These are phyloP conservation scores for Sapayoa aenigma DNA, from an alignment of 2,113 vertebrate species.

Conservation along the genomic window DNA sequence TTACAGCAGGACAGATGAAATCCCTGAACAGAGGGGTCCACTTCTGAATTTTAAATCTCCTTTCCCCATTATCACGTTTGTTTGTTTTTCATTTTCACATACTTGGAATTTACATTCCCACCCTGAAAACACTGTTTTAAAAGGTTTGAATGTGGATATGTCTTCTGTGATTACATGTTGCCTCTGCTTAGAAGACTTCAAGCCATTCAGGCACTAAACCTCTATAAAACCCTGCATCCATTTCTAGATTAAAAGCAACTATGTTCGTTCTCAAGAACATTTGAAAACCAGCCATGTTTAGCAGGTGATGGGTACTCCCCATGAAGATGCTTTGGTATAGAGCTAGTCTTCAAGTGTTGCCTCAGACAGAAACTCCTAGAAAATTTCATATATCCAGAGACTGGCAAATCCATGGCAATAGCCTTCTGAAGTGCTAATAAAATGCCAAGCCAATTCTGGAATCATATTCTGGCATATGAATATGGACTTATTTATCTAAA, in stretches of 20 bases:
- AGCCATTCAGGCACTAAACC: not conserved
- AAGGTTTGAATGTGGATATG: not conserved
- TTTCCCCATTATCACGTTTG: not conserved
- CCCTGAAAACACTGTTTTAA: not conserved
- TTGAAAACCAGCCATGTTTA: not conserved
- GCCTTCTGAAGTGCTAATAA: not conserved
- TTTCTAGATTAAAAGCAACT: constrained; percentile 12
- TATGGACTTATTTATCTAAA: not conserved
- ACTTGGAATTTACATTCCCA: not conserved
- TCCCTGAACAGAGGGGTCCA: not conserved
- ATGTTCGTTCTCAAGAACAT: not conserved
- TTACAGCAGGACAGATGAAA: not conserved
- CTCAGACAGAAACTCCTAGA: not conserved
- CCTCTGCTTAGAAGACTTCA: not conserved
- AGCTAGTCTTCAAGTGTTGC: not conserved
- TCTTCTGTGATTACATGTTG: not conserved
- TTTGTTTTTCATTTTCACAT: not conserved
- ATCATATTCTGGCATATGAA: fast-evolving
- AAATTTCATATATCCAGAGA: not conserved
- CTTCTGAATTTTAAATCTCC: not conserved
- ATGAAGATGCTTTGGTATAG: not conserved
- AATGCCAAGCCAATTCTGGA: not conserved
- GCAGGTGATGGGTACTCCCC: not conserved
- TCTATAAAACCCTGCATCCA: not conserved
- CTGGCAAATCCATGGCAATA: not conserved